phyloP scores from a whole-genome alignment of 2,888 invertebrate genomes.

The Drosophila yooni region DNA sequence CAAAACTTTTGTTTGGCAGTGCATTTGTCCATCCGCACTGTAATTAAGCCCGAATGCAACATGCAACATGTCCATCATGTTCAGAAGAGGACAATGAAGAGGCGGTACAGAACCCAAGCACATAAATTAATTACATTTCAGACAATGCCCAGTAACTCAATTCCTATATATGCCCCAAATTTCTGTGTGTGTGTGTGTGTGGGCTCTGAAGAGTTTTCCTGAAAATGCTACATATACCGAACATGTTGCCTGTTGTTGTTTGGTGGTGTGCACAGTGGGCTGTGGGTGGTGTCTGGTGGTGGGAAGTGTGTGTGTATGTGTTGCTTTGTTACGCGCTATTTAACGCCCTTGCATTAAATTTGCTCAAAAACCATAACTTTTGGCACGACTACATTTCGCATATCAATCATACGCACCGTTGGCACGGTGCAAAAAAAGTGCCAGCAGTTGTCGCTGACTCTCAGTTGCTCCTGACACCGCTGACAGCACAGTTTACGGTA shows the following conservation, averaged over 20 bases:
- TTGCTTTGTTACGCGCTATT: slow-evolving; percentile 36
- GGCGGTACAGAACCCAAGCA: slow-evolving; percentile 4
- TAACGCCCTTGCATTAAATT: slow-evolving; percentile 38
- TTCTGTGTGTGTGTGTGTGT: background rate
- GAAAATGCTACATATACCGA: slow-evolving; percentile 1
- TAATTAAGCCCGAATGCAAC: slow-evolving; percentile 25
- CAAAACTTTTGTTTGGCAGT: slow-evolving; percentile 25
- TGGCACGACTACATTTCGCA: slow-evolving; percentile 24
- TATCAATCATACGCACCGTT: slow-evolving; percentile 74
- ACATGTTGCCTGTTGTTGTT: background rate
- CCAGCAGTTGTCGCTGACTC: slow-evolving; percentile 37
- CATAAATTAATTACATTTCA: slow-evolving; percentile 40
- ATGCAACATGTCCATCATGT: slow-evolving; percentile 12
- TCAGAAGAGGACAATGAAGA: slow-evolving; percentile 17
- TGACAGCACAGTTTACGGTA: slow-evolving; percentile 54
- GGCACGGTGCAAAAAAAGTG: slow-evolving; percentile 29
- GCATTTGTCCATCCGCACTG: slow-evolving; percentile 16
- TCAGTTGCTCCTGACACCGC: slow-evolving; percentile 24
- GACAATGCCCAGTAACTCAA: slow-evolving; percentile 3
- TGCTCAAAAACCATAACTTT: slow-evolving; percentile 15
- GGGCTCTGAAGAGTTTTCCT: background rate
- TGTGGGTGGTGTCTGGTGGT: background rate
- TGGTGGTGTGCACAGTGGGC: background rate
- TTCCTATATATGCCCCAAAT: background rate
- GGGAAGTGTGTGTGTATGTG: background rate